A percentile compares a stretch with the other conserved stretches of the same genome.
These are phyloP conservation scores for Clepsis dumicolana DNA, from an alignment of 2,888 invertebrate species.

Conservation along the genomic window DNA sequence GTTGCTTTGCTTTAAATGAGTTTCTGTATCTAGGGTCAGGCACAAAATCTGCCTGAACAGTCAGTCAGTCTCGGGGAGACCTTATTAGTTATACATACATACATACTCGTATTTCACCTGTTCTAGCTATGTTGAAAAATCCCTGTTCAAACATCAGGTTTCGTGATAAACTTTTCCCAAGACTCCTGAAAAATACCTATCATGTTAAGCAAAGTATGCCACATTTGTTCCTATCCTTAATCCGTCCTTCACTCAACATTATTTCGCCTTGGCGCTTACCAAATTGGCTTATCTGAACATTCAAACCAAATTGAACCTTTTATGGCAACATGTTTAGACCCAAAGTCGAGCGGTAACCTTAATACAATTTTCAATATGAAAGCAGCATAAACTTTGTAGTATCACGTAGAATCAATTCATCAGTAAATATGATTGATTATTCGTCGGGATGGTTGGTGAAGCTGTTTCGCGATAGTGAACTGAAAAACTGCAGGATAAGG, in stretches of 20 bases:
- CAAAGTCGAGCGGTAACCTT: not conserved
- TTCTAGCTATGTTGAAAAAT: not conserved
- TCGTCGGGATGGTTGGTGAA: conserved; percentile 10
- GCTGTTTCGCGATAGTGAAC: not conserved
- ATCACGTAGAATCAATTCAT: conserved; percentile 62
- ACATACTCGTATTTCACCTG: too few relatives aligned
- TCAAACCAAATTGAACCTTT: conserved; percentile 7
- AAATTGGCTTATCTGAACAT: conserved; percentile 10
- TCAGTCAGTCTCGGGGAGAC: too few relatives aligned
- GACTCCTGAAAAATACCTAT: conserved; percentile 12
- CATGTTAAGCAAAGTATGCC: conserved; percentile 10
- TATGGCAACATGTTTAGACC: not conserved
- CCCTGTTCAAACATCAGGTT: not conserved
- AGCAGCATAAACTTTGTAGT: conserved; percentile 48
- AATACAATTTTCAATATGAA: conserved; percentile 31
- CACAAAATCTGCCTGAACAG: too few relatives aligned
- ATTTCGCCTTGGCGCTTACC: conserved; percentile 1
- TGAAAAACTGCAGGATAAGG: not conserved
- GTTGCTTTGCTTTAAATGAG: too few relatives aligned
- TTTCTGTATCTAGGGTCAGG: too few relatives aligned
- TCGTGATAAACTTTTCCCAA: not conserved
- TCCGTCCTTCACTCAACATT: conserved; percentile 10
- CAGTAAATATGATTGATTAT: conserved; percentile 54
- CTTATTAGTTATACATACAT: too few relatives aligned
- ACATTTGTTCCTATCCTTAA: conserved; percentile 19